Evolutionary conservation across 1,140 invertebrate species (phyloP), one percentile per base, ranked within the genome.

Genomic region (Procambarus virginalis): DNA sequence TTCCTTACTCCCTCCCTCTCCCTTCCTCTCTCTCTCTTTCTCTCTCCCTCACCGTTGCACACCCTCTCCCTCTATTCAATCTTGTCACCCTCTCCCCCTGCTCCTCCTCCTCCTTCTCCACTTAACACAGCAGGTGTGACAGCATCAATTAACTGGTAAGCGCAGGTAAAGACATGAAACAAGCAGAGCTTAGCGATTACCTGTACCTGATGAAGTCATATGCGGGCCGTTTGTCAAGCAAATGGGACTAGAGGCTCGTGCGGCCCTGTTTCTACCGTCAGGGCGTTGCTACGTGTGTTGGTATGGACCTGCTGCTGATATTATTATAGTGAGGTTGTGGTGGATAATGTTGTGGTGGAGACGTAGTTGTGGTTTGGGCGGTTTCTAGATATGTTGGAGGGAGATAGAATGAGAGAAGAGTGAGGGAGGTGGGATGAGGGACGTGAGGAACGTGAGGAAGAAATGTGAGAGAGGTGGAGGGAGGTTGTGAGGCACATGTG

Each of bases 111-210:
- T 84, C 48, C 22, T 60, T 60, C 34, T 8, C 48, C 79, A 34
- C n/a, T 8, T 76, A 75, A 17, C 68, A 9, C 6, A 70, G 46
- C 82, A 49, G 49, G 60, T 68, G 68, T 70, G 48, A 84, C 82
- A 73, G 45, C 82, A 84, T 84, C 68, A 73, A 70, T 84, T 84
- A 81, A 60, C 79, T 60, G 79, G 51, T 81, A 81, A 81, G 60
- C 79, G 51, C 79, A 81, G 79, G 79, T 58, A 81, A 60, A 81
- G 79, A 60, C 79, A 60, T 48, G 79, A 12, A 60, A 81, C 79
- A 34, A 34, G 51, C 34, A 60, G 79, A 81, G 51, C 51, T 81
- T 81, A 81, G 51, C 58, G 79, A 81, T 81, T 81, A 81, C 79
- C 45, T 49, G 1, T 81, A 6, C 46, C n/a, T 81, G 79, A 81